A percentile compares a stretch with the other conserved stretches of the same genome.
These are phyloP conservation scores for Pelodiscus sinensis DNA, from an alignment of 2,113 vertebrate genomes.

Conservation along the genomic window DNA sequence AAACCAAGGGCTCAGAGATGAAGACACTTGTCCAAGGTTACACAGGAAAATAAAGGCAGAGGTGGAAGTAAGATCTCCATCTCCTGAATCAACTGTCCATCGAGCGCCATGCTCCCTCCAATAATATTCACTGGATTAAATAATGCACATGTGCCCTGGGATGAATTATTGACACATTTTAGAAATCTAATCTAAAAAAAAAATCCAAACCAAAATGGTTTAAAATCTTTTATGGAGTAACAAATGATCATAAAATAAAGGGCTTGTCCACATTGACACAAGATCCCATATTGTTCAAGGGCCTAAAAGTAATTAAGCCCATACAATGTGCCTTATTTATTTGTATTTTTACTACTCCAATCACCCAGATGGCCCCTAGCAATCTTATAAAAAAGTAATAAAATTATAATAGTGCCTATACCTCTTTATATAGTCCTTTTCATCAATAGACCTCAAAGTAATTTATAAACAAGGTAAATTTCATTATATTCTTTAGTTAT, in stretches of 20 bases:
- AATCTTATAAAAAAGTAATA: neutral
- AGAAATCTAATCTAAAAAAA: conserved; percentile 27
- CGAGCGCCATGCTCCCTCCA: neutral
- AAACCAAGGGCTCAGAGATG: neutral
- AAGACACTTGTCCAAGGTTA: neutral
- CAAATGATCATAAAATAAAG: conserved; percentile 25
- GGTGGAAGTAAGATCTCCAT: neutral
- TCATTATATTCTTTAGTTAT: neutral
- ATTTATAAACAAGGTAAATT: neutral
- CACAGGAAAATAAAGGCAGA: neutral
- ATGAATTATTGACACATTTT: neutral
- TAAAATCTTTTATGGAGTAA: conserved; percentile 10
- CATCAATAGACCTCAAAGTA: neutral
- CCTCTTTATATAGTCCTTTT: neutral
- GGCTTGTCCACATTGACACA: conserved; percentile 13
- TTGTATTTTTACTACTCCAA: conserved; percentile 31
- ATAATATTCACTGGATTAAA: conserved; percentile 1
- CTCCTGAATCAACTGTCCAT: neutral
- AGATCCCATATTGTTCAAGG: conserved; percentile 25
- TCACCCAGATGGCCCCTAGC: neutral
- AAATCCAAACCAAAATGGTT: neutral
- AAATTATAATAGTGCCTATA: neutral
- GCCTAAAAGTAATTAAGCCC: conserved; percentile 30
- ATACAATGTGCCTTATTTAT: conserved; percentile 30
- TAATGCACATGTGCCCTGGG: neutral